These are phyloP conservation scores for Parelbella ahira DNA, from an alignment of 2,888 invertebrate genomes.

Conservation along the genomic window DNA sequence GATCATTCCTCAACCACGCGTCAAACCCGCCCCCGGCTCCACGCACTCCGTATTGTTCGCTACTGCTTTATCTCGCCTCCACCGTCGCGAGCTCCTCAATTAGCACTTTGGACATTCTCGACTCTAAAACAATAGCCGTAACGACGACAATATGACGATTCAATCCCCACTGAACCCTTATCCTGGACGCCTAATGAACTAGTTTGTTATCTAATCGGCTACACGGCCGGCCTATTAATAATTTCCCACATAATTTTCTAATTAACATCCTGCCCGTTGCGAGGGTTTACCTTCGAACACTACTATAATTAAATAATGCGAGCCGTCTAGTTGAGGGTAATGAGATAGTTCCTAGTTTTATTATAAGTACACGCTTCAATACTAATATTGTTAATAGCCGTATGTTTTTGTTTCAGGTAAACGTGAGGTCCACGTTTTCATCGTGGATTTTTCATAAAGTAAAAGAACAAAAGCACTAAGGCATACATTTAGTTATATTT, in stretches of 20 bases:
- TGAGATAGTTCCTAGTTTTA: slow-evolving; percentile 6
- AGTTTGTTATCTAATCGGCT: slow-evolving; percentile 79
- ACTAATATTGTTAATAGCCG: slow-evolving; percentile 39
- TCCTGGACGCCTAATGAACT: slow-evolving; percentile 73
- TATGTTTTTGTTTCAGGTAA: slow-evolving; percentile 71
- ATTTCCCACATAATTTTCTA: slow-evolving; percentile 77
- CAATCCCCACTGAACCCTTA: slow-evolving; percentile 38
- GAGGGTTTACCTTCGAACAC: slow-evolving; percentile 3
- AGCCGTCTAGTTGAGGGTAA: no score
- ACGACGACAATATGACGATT: slow-evolving; percentile 36
- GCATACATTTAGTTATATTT: slow-evolving; percentile 11
- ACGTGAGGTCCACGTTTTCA: no score
- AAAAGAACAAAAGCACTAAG: slow-evolving; percentile 8
- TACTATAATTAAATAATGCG: slow-evolving; percentile 13
- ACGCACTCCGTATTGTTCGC: slow-evolving; percentile 68
- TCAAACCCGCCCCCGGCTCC: slow-evolving; percentile 69
- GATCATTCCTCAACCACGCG: slow-evolving; percentile 78
- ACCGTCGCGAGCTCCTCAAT: slow-evolving; percentile 49
- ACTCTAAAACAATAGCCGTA: slow-evolving; percentile 53
- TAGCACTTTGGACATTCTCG: slow-evolving; percentile 37
- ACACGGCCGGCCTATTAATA: slow-evolving; percentile 75
- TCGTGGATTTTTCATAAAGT: slow-evolving; percentile 35
- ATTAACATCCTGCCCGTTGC: slow-evolving; percentile 61
- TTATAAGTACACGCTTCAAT: slow-evolving; percentile 34
- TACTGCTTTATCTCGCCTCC: slow-evolving; percentile 67